Evolutionary conservation across 2,888 invertebrate species (phyloP), one percentile per base, ranked within the genome.

Genomic region (Drosophila testacea): DNA sequence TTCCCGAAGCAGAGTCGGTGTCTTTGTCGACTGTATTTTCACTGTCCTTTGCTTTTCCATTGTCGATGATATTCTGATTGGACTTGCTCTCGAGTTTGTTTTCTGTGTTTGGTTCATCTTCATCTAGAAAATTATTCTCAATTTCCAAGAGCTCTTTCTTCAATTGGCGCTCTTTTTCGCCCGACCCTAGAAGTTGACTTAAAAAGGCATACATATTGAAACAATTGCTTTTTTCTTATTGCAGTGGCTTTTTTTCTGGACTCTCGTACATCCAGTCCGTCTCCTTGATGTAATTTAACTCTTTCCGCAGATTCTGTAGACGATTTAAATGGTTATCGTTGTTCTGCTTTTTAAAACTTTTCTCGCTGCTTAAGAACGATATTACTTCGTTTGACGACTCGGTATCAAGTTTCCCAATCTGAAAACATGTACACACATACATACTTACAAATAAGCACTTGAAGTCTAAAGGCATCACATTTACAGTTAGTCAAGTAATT

Each of bases 241-340:
- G 83, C 41, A 79, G 71, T 4, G 77, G 73, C 39, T 90, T 91
- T 59, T 95, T 95, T 73, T 96, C 96, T 81, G 95, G 94, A 41
- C 94, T 93, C 56, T 96, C 95, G 93, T 95, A 96, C 92, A 95
- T 95, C 97, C 97, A 97, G 89, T 96, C 96, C 0, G 96, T 96
- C 59, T 95, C 94, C 90, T 95, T 96, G n/a, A 97, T 92, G 89
- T 95, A 95, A 77, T 96, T 96, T 62, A 96, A 92, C 92, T 96
- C 96, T 91, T 96, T 96, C 66, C 96, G 93, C 41, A 97, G 91
- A 39, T 93, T 93, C 91, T 95, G 95, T 62, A 97, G 94, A 73
- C 96, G 94, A 88, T 95, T 95, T 66, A 95, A 94, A 80, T 96
- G 96, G 67, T 95, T 93, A 88, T 96, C 96, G 42, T 94, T 94